Base-by-base conservation (phyloP, 2,797 vertebrate species). In the Ataeniobius toweri region DNA sequence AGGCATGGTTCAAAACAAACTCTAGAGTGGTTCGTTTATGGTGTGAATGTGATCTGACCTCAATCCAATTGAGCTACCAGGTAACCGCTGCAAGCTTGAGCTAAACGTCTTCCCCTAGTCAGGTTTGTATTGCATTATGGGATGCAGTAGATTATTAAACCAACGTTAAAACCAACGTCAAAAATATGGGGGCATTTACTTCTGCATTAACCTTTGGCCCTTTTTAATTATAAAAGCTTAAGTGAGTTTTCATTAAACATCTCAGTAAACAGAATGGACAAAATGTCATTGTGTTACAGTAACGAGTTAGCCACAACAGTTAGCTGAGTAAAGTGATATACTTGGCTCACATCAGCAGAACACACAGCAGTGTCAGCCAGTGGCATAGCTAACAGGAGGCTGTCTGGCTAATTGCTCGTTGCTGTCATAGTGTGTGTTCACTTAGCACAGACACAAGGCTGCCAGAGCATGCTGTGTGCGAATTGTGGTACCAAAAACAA, bases 351-450 rank as follows among this genome's bases (percentile, higher is more conserved):
- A 84, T 50, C 78, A 69, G 81, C 84, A 51, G 77, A 70, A 80
- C 85, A 78, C 70, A 84, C 86, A 80, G 85, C 82, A 71, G 81
- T 85, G 89, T 86, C 87, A 88, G 85, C 85, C 85, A 80, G 79
- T 82, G 83, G 84, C 85, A 84, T 76, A 83, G 88, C 87, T 90
- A 90, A 90, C 90, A 80, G 87, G 88, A 89, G 78, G 86, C 87
- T 89, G 86, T 89, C 86, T 78, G 58, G 83, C 86, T 92, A 91
- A 93, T 92, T 90, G 89, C 89, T 86, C 89, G 82, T 91, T 88
- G 91, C 91, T 91, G 91, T 92, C 87, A 83, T 85, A 76, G 81
- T 90, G 82, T 82, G 74, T 85, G 86, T 88, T 87, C 85, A 70
- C 85, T 86, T 86, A 89, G 86, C 82, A 71, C 74, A 83, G 78